Base-by-base conservation (phyloP, 1,140 invertebrate species). In the Palaemon carinicauda region DNA sequence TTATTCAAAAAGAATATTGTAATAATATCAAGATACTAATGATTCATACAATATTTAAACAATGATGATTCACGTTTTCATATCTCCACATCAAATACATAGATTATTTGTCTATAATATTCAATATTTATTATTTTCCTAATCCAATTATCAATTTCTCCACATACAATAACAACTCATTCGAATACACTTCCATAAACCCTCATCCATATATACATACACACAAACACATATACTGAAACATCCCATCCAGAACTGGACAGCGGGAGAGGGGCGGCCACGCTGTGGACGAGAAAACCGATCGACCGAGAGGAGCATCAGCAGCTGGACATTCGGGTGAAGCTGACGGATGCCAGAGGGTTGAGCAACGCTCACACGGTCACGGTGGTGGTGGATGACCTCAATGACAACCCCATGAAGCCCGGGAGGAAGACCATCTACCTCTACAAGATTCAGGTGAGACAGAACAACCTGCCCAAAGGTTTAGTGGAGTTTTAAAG, bases 311-410 rank as follows among this genome's bases (percentile, higher is more conserved):
- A 75, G 29, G 3, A 41, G 73, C 73, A 75, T 21, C 73, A 27
- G 1, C n/a, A 41, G 31, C 14, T 75, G 73, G 51, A 27, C 15
- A 31, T 75, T n/a, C 33, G 33, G 31, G 73, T 75, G 73, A 17
- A 2, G 31, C 33, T 75, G 73, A 21, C 31, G n/a, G 73, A 75
- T 50, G 73, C 73, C 33, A 27, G 51, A 50, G 73, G 73, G 19
- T 10, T 41, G 17, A 21, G 29, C 24, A 50, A 33, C 73, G 51
- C 24, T 9, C 73, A 75, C 24, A 14, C 27, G 14, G 19, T 75
- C 73, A 75, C 73, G 4, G 73, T 75, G 73, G 33, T 75, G 73
- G 73, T 75, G 73, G 73, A 75, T 50, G 73, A 75, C 73, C 24
- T 75, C 73, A 75, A 75, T 31, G 73, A 75, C 73, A 75, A 75